A percentile compares a stretch with the other conserved stretches of the same genome.
phyloP scores from a whole-genome alignment of 2,888 invertebrate species.

The Petrolisthes manimaculis region DNA sequence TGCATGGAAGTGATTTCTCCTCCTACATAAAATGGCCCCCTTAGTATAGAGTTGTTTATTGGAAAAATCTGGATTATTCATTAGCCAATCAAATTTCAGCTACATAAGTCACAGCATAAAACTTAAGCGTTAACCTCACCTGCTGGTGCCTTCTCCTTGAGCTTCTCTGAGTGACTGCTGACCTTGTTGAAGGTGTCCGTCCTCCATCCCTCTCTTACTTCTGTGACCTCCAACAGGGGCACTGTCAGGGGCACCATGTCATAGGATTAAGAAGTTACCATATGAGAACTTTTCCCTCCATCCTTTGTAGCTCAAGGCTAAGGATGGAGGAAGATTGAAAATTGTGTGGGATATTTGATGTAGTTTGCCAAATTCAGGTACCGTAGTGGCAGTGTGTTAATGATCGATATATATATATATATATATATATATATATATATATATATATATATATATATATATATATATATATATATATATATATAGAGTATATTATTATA shows the following conservation, averaged over 20 bases:
- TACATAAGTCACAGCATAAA: not conserved
- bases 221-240: slow-evolving; percentile 70
- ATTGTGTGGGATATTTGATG: too few relatives aligned
- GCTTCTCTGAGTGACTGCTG: slow-evolving; percentile 67
- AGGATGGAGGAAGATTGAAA: too few relatives aligned
- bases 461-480: too few relatives aligned
- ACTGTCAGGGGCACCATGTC: slow-evolving; percentile 67
- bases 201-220: slow-evolving; percentile 71
- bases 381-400: not conserved
- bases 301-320: too few relatives aligned
- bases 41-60: too few relatives aligned
- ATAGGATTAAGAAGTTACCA: not conserved
- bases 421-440: not conserved
- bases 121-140: not conserved
- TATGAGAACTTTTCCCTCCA: not conserved
- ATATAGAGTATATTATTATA: not conserved
- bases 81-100: too few relatives aligned
- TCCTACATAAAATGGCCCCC: too few relatives aligned
- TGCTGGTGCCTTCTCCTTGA: slow-evolving; percentile 46
- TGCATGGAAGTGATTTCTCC: too few relatives aligned
- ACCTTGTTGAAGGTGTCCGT: slow-evolving; percentile 71
- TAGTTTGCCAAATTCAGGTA: too few relatives aligned
- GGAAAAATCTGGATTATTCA: too few relatives aligned
- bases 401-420: not conserved
- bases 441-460: too few relatives aligned